Evolutionary conservation across 2,797 vertebrate genomes (phyloP).

Genomic region (Aldrovandia affinis): DNA sequence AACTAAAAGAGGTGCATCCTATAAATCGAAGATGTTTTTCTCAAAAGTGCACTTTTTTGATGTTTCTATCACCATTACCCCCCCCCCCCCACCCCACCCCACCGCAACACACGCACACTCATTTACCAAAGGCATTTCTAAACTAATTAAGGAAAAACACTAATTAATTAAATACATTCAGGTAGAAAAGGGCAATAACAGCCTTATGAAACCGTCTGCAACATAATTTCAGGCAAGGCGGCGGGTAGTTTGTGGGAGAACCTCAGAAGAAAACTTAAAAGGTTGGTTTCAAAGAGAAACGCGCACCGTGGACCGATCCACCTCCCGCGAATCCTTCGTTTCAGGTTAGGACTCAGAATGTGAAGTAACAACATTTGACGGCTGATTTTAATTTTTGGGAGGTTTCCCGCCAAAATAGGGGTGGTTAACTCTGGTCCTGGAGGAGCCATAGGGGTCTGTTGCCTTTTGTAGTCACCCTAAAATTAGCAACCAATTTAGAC

Average conservation of each 20-base stretch:
- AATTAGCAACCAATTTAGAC: too few relatives aligned
- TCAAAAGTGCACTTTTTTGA: neutral
- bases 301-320: neutral
- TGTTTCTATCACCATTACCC: neutral
- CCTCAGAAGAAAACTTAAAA: neutral
- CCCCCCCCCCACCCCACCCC: too few relatives aligned
- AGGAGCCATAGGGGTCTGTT: too few relatives aligned
- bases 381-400: neutral
- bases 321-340: too few relatives aligned
- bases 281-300: neutral
- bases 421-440: too few relatives aligned
- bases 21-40: neutral
- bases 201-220: neutral
- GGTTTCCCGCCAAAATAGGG: too few relatives aligned
- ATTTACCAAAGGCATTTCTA: neutral
- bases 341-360: too few relatives aligned
- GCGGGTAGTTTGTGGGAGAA: neutral
- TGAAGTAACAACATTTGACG: too few relatives aligned
- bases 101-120: too few relatives aligned
- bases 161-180: neutral
- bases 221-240: neutral
- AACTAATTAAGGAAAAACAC: neutral
- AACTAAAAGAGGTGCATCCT: neutral
- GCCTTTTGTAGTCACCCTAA: too few relatives aligned
- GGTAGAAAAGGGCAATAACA: neutral